These are phyloP conservation scores for Petrolisthes cinctipes DNA, from an alignment of 2,888 invertebrate species.

Conservation along the genomic window DNA sequence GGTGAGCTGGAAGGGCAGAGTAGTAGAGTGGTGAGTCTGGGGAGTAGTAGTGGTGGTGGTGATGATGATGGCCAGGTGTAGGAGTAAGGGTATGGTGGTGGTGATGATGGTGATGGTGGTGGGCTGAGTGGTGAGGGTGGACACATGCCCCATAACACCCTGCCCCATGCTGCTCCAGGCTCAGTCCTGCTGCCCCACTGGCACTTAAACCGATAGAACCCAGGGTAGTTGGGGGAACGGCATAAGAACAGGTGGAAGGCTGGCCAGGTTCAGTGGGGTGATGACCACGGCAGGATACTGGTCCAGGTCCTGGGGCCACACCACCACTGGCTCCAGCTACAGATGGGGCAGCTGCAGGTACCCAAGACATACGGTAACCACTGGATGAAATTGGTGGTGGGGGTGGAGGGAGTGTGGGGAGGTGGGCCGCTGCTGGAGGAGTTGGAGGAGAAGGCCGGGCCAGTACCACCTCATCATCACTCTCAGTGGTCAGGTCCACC, in stretches of 20 bases:
- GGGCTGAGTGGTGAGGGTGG: slow-evolving; percentile 37
- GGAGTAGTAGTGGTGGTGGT: slow-evolving; percentile 59
- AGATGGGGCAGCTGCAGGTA: slow-evolving; percentile 20
- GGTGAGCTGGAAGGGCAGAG: slow-evolving; percentile 52
- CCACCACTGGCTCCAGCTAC: neutral
- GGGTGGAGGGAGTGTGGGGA: neutral
- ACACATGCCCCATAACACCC: slow-evolving; percentile 55
- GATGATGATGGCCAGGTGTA: slow-evolving; percentile 56
- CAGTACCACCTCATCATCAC: slow-evolving; percentile 56
- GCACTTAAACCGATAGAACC: slow-evolving; percentile 53
- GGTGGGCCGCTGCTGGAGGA: neutral
- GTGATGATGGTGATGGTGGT: slow-evolving; percentile 60
- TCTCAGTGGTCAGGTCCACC: slow-evolving; percentile 75
- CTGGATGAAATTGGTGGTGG: slow-evolving; percentile 25
- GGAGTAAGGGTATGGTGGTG: slow-evolving; percentile 53
- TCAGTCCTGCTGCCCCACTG: slow-evolving; percentile 51
- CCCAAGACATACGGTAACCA: slow-evolving; percentile 29
- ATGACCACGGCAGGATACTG: slow-evolving; percentile 37
- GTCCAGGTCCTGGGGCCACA: neutral
- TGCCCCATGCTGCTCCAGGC: slow-evolving; percentile 44
- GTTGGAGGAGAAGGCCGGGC: slow-evolving; percentile 19
- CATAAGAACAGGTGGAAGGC: slow-evolving; percentile 41
- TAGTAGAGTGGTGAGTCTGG: slow-evolving; percentile 56
- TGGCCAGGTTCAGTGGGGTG: slow-evolving; percentile 26
- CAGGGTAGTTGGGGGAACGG: slow-evolving; percentile 36